phyloP scores from a whole-genome alignment of 2,797 vertebrate species.

The Nannoperca australis region DNA sequence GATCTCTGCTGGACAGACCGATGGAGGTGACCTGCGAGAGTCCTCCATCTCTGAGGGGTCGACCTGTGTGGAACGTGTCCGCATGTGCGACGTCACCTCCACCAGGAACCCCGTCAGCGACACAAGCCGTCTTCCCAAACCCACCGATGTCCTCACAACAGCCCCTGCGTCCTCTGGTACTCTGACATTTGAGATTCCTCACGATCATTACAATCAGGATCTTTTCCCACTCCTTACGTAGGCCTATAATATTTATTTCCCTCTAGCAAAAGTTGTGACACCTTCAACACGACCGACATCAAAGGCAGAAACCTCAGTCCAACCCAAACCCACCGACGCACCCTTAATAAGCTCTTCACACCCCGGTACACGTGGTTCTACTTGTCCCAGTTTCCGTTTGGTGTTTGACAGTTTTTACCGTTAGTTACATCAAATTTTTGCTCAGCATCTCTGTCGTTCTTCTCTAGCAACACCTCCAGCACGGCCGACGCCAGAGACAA shows the following conservation, averaged over 20 bases:
- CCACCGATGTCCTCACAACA: background rate
- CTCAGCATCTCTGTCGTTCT: background rate
- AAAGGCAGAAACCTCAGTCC: conserved; percentile 6
- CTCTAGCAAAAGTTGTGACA: conserved; percentile 4
- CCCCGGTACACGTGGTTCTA: conserved; percentile 1
- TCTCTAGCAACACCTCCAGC: conserved; percentile 7
- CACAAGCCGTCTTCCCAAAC: background rate
- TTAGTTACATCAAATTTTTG: no score
- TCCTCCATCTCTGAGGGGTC: conserved; percentile 67
- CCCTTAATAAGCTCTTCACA: background rate
- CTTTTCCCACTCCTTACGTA: background rate
- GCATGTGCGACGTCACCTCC: conserved; percentile 54
- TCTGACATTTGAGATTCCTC: background rate
- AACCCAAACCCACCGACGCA: conserved; percentile 15
- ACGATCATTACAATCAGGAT: background rate
- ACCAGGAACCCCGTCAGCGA: background rate
- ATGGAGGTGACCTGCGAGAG: conserved; percentile 71
- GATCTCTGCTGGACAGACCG: conserved; percentile 69
- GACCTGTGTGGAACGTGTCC: conserved; percentile 74
- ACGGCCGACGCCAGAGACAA: background rate
- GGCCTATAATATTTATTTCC: background rate
- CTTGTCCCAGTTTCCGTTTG: background rate
- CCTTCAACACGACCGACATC: background rate
- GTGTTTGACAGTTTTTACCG: background rate
- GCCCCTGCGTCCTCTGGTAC: background rate